These are phyloP conservation scores for Vireo altiloquus DNA, from an alignment of 2,113 vertebrate genomes.

Conservation along the genomic window DNA sequence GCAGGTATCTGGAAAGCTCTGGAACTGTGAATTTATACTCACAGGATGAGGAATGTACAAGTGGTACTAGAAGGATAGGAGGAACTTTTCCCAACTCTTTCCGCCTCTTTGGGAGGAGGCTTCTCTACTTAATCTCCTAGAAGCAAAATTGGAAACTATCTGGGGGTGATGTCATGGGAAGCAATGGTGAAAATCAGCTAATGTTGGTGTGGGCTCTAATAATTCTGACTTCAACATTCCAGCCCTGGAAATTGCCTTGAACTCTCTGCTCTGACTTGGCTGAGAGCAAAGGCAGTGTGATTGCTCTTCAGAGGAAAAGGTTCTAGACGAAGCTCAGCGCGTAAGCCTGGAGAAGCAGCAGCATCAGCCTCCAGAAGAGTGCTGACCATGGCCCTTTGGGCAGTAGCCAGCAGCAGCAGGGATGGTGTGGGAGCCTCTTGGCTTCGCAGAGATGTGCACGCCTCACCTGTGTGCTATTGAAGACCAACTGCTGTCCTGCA, in stretches of 20 bases:
- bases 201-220: neutral
- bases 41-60: neutral
- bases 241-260: neutral
- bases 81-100: neutral
- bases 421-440: rapidly evolving
- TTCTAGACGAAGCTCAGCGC: neutral
- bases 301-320: neutral
- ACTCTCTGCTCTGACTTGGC: neutral
- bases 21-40: neutral
- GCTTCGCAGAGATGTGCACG: rapidly evolving
- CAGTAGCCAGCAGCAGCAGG: rapidly evolving
- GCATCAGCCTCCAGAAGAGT: neutral
- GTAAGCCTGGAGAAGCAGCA: neutral
- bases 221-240: neutral
- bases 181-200: neutral
- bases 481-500: neutral
- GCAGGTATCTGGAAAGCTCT: neutral
- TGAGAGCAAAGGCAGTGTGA: neutral
- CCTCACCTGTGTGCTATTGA: neutral
- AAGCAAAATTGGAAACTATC: neutral
- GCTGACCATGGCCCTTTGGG: rapidly evolving
- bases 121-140: neutral
- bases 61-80: neutral
- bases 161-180: neutral
- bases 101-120: neutral